Conservation (phyloP, 2,888 invertebrate species). For the Hirtodrosophila histrioides region DNA sequence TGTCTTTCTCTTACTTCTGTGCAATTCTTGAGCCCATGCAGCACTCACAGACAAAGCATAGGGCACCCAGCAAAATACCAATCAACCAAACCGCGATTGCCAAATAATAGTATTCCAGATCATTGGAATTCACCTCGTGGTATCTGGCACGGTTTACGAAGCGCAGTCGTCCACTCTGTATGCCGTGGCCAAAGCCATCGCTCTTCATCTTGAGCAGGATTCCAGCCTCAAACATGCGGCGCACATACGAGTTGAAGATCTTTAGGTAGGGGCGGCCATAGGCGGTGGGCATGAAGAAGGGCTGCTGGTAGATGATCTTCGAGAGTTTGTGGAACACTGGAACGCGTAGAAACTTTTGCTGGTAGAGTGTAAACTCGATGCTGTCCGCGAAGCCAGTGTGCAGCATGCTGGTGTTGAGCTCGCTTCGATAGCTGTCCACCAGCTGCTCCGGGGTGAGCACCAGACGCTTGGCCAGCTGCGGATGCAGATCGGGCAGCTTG, state of each 20-base stretch:
- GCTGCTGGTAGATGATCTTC: constrained; percentile 55
- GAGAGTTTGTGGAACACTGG: constrained; percentile 58
- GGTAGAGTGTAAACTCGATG: constrained; percentile 61
- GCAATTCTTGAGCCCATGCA: neutral
- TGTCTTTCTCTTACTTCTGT: neutral
- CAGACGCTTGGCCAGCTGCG: constrained; percentile 52
- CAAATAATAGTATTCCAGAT: constrained; percentile 58
- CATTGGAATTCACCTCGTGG: constrained; percentile 55
- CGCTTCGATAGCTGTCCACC: constrained; percentile 34
- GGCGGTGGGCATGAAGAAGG: constrained; percentile 60
- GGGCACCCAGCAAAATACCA: constrained; percentile 42
- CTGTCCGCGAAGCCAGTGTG: constrained; percentile 58
- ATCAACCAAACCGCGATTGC: constrained; percentile 38
- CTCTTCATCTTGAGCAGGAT: constrained; percentile 58
- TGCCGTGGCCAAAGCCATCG: constrained; percentile 62
- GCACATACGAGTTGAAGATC: constrained; percentile 61
- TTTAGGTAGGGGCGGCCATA: constrained; percentile 65
- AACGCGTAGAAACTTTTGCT: constrained; percentile 61
- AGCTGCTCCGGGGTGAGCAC: constrained; percentile 22
- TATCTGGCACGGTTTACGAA: constrained; percentile 42
- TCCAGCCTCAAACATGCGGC: constrained; percentile 61
- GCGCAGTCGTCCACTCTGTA: constrained; percentile 53
- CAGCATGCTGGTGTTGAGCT: constrained; percentile 56
- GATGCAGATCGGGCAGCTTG: constrained; percentile 50
- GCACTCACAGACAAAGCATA: constrained; percentile 39